Evolutionary conservation across 2,888 invertebrate genomes (phyloP), one percentile per base, ranked within the genome.

Genomic region (Leucania comma): DNA sequence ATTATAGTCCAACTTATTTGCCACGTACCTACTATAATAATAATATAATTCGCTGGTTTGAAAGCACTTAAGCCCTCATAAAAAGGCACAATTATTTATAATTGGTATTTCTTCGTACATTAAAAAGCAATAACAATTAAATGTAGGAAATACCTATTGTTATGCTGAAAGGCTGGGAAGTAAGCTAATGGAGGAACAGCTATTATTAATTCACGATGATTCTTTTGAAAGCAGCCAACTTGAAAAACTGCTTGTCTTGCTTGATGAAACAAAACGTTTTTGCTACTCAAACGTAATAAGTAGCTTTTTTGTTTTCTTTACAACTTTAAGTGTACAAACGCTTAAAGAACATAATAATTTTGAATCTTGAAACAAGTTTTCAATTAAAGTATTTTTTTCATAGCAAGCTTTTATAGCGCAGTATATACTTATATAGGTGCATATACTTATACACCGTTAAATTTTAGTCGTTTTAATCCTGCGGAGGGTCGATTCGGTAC

Each of bases 171-270:
- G 48, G 26, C 38, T 9, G 50, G 24, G 14, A 24, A 60, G 51
- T 54, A 48, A 51, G 57, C 54, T 72, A 72, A 78, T 77, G 78
- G 63, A 72, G 35, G 58, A 42, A 48, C 51, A 35, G 56, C 53
- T 63, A 53, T 76, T 66, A 66, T 67, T 63, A 63, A 77, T 78
- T 78, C 62, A 78, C 38, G 22, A 56, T 77, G 51, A 77, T 77
- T 72, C 66, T 78, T 77, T 77, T 78, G 72, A 57, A 51, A 53
- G 51, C 60, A 35, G 50, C 62, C 51, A 62, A 54, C 53, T 61
- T 61, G 56, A 70, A 76, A 35, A 54, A 56, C 62, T 62, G 51
- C 58, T 72, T 51, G 56, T 67, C 54, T 74, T 60, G 38, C 68
- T 63, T 4, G 51, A 38, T 3, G 29, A 46, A 78, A 72, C 66